Conservation (phyloP, 2,113 vertebrate species). For the Pelodiscus sinensis region DNA sequence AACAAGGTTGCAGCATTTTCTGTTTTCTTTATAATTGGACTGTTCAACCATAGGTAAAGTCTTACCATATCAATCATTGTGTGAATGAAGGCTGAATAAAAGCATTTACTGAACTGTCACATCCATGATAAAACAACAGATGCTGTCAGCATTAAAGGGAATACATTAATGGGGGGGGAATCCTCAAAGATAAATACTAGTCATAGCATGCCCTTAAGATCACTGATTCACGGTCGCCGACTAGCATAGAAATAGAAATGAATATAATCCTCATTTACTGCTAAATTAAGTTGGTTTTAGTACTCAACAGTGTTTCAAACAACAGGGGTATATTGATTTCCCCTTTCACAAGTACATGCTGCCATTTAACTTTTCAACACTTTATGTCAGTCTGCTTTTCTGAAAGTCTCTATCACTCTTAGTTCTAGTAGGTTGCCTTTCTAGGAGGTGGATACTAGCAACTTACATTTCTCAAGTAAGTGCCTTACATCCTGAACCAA, state of each 20-base stretch:
- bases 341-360: background rate
- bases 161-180: background rate
- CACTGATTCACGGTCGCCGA: background rate
- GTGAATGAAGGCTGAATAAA: conserved; percentile 28
- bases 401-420: background rate
- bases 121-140: conserved; percentile 36
- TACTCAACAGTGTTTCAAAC: background rate
- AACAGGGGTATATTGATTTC: background rate
- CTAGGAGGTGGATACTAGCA: background rate
- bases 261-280: conserved; percentile 28
- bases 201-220: conserved; percentile 29
- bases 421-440: background rate
- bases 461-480: background rate
- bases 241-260: background rate
- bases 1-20: conserved; percentile 21
- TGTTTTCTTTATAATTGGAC: background rate
- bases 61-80: background rate
- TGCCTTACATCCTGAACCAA: background rate
- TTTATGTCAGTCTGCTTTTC: background rate
- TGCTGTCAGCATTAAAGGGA: conserved; percentile 26
- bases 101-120: conserved; percentile 41
- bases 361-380: background rate
- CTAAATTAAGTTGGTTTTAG: background rate
- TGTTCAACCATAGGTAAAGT: conserved; percentile 8
- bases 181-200: conserved; percentile 23